These are phyloP conservation scores for Chelonia mydas DNA, from an alignment of 2,797 vertebrate genomes.

Conservation along the genomic window DNA sequence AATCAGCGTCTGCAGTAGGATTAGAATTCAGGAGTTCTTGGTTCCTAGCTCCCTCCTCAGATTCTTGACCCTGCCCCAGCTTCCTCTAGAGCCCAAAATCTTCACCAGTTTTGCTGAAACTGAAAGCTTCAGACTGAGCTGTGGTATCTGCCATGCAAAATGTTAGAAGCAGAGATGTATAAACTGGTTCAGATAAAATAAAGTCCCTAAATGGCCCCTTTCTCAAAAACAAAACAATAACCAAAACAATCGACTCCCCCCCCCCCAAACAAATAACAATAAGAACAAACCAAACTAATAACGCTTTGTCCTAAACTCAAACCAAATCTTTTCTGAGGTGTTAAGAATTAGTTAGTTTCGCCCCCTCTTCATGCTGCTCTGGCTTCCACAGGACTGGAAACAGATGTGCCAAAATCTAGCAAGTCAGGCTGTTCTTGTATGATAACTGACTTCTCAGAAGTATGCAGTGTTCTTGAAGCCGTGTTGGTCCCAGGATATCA, in stretches of 20 bases:
- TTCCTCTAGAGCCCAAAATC: neutral
- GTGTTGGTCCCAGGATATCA: neutral
- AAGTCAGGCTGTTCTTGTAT: neutral
- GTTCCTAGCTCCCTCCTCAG: neutral
- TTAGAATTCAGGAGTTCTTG: neutral
- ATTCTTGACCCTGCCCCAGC: neutral
- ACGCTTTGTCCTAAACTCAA: neutral
- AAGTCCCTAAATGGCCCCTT: neutral
- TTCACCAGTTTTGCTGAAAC: neutral
- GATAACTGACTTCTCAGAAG: neutral
- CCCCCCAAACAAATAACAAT: neutral
- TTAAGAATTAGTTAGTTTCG: neutral
- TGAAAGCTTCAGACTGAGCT: neutral
- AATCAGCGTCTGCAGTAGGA: neutral
- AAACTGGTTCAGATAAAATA: neutral
- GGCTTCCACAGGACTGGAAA: neutral
- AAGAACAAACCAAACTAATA: neutral
- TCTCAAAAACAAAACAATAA: neutral
- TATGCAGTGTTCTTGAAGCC: neutral
- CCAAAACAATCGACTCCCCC: neutral
- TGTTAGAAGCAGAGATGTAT: neutral
- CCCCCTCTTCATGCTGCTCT: neutral
- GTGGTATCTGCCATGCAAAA: accelerated
- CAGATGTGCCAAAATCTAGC: neutral
- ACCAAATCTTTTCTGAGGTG: neutral